Conservation (phyloP, 2,888 invertebrate species). For the Ditula angustiorana region DNA sequence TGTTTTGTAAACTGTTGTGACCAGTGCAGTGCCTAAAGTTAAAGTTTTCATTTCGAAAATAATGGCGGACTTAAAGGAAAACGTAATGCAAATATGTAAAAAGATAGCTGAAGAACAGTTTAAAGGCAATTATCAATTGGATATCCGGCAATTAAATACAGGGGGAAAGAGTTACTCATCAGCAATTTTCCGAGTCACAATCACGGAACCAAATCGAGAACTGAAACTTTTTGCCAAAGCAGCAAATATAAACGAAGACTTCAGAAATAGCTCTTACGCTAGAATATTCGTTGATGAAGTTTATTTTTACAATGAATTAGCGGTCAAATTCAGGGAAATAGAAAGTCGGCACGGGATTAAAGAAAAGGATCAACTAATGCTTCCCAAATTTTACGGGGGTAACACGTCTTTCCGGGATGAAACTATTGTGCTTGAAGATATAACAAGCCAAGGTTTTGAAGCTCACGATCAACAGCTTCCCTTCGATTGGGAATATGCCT, state of each 20-base stretch:
- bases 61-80: constrained; percentile 16
- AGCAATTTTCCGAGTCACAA: constrained; percentile 9
- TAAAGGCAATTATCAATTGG: not conserved
- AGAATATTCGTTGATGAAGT: constrained; percentile 17
- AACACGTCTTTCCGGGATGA: constrained; percentile 17
- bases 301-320: constrained; percentile 29
- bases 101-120: constrained; percentile 18
- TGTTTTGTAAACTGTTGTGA: not conserved
- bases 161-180: constrained; percentile 20
- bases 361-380: constrained; percentile 21
- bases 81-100: constrained; percentile 7
- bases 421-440: constrained; percentile 35
- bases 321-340: constrained; percentile 17
- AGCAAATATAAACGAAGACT: constrained; percentile 22
- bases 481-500: constrained; percentile 37
- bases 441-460: constrained; percentile 19
- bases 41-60: not conserved
- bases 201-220: constrained; percentile 19
- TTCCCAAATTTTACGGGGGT: constrained; percentile 33
- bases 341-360: constrained; percentile 23
- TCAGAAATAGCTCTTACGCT: constrained; percentile 15
- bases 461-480: constrained; percentile 22
- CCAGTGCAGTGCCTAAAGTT: not conserved
- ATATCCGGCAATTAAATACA: constrained; percentile 8
- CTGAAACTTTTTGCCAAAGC: constrained; percentile 28